Conservation (phyloP, 64 coral and sea anemone species). For the Dendrophyllia cribrosa region DNA sequence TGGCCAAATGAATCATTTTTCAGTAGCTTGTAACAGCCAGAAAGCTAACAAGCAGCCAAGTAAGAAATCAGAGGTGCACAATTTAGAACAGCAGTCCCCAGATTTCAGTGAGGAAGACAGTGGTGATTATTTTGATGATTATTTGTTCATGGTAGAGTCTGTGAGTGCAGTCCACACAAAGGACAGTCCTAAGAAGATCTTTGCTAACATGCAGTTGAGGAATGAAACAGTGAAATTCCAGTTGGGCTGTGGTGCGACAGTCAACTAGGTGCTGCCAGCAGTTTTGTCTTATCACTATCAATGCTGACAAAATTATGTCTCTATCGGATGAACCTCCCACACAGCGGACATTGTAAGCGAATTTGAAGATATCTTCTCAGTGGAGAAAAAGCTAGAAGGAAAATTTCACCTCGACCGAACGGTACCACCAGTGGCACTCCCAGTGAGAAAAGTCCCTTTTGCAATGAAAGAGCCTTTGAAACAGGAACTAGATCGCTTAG, state of each 20-base stretch:
- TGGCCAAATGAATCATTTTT: slow-evolving; percentile 18
- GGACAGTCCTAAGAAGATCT: slow-evolving; percentile 59
- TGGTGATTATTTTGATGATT: slow-evolving; percentile 42
- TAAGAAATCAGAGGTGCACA: not conserved
- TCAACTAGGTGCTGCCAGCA: slow-evolving; percentile 68
- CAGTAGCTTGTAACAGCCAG: not conserved
- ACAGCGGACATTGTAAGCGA: slow-evolving; percentile 37
- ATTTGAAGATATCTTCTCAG: slow-evolving; percentile 60
- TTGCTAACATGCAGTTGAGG: slow-evolving; percentile 32
- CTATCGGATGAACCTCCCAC: not conserved
- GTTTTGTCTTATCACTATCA: slow-evolving; percentile 55
- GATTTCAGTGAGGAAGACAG: not conserved
- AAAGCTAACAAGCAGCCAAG: not conserved
- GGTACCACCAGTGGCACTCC: slow-evolving; percentile 41
- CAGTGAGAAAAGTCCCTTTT: slow-evolving; percentile 55
- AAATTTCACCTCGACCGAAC: slow-evolving; percentile 51
- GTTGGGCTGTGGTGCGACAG: slow-evolving; percentile 70
- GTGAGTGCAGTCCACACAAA: slow-evolving; percentile 36
- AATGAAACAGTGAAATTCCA: slow-evolving; percentile 65
- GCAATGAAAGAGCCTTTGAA: slow-evolving; percentile 64
- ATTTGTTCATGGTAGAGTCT: slow-evolving; percentile 35
- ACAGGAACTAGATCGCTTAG: slow-evolving; percentile 50
- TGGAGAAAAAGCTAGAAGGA: slow-evolving; percentile 44
- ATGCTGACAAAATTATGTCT: slow-evolving; percentile 65
- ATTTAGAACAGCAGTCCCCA: not conserved